Conservation (phyloP, 2,888 invertebrate species). For the Caenorhabditis virilis region DNA sequence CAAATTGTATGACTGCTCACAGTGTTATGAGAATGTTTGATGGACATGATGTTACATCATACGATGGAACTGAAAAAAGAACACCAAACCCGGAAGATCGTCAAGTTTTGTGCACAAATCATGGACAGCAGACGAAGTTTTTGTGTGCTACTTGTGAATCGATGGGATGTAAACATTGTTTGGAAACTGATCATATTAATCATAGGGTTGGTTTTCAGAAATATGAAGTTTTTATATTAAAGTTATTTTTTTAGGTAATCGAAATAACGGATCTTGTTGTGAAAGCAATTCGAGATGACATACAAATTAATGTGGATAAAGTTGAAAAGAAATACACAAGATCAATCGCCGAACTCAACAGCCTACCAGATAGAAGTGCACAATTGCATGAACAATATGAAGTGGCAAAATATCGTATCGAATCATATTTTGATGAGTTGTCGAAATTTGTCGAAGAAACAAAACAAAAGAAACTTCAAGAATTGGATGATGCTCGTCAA, state of each 20-base stretch:
- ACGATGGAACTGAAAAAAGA: conserved; percentile 37
- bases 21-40: conserved; percentile 96
- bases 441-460: conserved; percentile 13
- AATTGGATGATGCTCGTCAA: conserved; percentile 54
- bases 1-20: conserved; percentile 91
- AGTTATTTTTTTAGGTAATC: conserved; percentile 28
- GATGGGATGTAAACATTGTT: conserved; percentile 47
- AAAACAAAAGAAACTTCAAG: conserved; percentile 26
- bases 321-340: conserved; percentile 49
- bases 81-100: conserved; percentile 35
- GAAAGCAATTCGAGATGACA: conserved; percentile 41
- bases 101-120: conserved; percentile 44
- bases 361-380: conserved; percentile 50
- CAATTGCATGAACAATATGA: conserved; percentile 51
- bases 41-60: conserved; percentile 76
- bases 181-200: conserved; percentile 43
- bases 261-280: conserved; percentile 44
- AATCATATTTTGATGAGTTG: conserved; percentile 36
- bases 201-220: conserved; percentile 43
- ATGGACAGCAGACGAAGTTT: conserved; percentile 39
- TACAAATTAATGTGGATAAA: conserved; percentile 33
- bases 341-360: conserved; percentile 43
- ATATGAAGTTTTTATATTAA: neutral
- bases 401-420: conserved; percentile 43
- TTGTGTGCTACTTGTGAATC: conserved; percentile 53